phyloP scores from a whole-genome alignment of 2,797 vertebrate genomes.

The Clarias laeviceps region DNA sequence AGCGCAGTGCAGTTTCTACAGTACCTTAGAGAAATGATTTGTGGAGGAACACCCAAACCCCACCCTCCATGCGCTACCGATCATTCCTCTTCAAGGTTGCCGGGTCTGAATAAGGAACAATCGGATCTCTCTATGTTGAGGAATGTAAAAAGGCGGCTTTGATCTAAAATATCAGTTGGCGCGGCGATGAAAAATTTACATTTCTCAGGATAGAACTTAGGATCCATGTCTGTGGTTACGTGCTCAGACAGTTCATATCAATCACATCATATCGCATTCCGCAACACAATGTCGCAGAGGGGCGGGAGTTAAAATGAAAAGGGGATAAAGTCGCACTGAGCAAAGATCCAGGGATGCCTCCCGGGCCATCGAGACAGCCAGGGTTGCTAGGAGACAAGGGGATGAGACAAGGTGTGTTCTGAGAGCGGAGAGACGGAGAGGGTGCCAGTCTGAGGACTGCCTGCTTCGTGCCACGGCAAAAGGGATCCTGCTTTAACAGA shows the following conservation, averaged over 20 bases:
- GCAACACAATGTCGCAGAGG: slow-evolving; percentile 25
- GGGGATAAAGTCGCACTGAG: slow-evolving; percentile 57
- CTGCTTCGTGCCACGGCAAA: slow-evolving; percentile 51
- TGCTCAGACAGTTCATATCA: background rate
- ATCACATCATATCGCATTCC: slow-evolving; percentile 52
- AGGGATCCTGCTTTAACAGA: background rate
- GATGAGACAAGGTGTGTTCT: slow-evolving; percentile 64
- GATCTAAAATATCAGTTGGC: background rate
- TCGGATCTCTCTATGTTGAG: background rate
- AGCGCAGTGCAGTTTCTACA: background rate
- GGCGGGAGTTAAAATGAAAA: slow-evolving; percentile 55
- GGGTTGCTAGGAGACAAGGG: slow-evolving; percentile 76
- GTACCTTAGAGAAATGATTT: background rate
- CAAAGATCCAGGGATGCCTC: slow-evolving; percentile 66
- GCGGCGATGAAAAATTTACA: background rate
- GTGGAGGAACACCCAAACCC: background rate
- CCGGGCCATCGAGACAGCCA: slow-evolving; percentile 66
- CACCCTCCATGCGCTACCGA: background rate
- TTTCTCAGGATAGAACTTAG: background rate
- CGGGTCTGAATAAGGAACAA: background rate
- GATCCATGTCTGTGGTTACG: background rate
- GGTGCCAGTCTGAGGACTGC: slow-evolving; percentile 55
- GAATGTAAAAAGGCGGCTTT: background rate
- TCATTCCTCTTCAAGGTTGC: background rate
- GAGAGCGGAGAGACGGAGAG: slow-evolving; percentile 56